Conservation (phyloP, 1,140 invertebrate species). For the Drosophila ambigua region DNA sequence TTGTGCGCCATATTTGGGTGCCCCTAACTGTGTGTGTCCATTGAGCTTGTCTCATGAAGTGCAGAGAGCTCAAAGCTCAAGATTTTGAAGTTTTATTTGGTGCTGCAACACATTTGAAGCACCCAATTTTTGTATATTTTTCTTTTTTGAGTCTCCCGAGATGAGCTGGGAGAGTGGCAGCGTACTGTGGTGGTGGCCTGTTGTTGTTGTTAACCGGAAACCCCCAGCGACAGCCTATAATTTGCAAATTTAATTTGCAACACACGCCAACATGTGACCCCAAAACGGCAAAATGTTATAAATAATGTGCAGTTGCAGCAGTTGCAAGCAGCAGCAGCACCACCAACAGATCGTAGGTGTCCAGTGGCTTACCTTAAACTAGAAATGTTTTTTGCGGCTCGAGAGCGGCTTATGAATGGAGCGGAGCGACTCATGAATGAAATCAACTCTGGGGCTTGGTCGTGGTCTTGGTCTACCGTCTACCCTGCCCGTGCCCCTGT, state of each 20-base stretch:
- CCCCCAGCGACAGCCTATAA: constrained; percentile 78
- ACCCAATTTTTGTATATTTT: neutral
- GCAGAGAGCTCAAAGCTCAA: constrained; percentile 49
- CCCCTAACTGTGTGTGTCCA: constrained; percentile 59
- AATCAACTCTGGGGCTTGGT: constrained; percentile 61
- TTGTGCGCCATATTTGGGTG: constrained; percentile 68
- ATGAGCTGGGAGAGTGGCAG: constrained; percentile 20
- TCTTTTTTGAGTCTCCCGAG: constrained; percentile 8
- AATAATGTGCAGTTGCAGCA: constrained; percentile 75
- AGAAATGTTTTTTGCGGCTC: constrained; percentile 54
- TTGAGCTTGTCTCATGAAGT: constrained; percentile 77
- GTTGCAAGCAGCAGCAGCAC: constrained; percentile 25
- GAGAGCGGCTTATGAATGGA: constrained; percentile 66
- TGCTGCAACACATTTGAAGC: constrained; percentile 63
- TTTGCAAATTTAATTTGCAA: constrained; percentile 82
- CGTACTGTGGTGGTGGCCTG: constrained; percentile 7
- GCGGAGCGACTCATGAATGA: constrained; percentile 61
- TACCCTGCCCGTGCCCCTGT: no score
- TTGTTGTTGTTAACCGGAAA: constrained; percentile 70
- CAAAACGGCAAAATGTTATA: constrained; percentile 77
- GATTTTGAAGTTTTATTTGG: constrained; percentile 49
- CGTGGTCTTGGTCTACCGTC: constrained; percentile 29
- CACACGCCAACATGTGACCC: constrained; percentile 81
- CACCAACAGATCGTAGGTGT: constrained; percentile 59
- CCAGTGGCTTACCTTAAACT: constrained; percentile 79